Evolutionary conservation across 1,140 invertebrate species (phyloP).

Genomic region (Pomacea maculata): DNA sequence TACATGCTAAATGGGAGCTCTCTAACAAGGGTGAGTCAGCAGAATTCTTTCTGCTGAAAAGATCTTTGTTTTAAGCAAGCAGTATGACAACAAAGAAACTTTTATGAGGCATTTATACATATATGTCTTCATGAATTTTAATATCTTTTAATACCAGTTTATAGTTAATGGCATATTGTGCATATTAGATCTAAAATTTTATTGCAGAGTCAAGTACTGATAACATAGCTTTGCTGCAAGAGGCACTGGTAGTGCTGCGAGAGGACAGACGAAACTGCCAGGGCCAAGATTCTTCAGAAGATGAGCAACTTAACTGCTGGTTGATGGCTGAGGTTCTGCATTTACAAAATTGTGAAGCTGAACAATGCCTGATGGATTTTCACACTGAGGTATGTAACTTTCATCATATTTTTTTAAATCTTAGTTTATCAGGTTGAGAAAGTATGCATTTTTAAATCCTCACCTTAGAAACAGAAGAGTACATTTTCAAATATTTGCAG

Average conservation of each 20-base stretch:
- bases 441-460: no score
- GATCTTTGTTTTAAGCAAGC: background rate
- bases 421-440: background rate
- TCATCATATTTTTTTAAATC: background rate
- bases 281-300: conserved; percentile 22
- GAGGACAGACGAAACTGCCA: conserved; percentile 40
- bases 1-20: conserved; percentile 31
- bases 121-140: no score
- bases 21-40: conserved; percentile 25
- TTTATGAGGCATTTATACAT: no score
- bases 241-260: conserved; percentile 45
- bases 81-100: no score
- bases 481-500: background rate
- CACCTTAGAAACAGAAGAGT: no score
- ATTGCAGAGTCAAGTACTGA: conserved; percentile 28
- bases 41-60: background rate
- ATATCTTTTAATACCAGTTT: no score
- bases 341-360: conserved; percentile 49
- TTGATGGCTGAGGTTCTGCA: conserved; percentile 52
- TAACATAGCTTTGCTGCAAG: conserved; percentile 35
- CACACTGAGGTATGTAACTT: conserved; percentile 14
- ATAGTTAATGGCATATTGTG: background rate
- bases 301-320: conserved; percentile 29
- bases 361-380: conserved; percentile 28
- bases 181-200: background rate